Base-by-base conservation (phyloP, 2,797 vertebrate genomes). In the Xiphophorus birchmanni region DNA sequence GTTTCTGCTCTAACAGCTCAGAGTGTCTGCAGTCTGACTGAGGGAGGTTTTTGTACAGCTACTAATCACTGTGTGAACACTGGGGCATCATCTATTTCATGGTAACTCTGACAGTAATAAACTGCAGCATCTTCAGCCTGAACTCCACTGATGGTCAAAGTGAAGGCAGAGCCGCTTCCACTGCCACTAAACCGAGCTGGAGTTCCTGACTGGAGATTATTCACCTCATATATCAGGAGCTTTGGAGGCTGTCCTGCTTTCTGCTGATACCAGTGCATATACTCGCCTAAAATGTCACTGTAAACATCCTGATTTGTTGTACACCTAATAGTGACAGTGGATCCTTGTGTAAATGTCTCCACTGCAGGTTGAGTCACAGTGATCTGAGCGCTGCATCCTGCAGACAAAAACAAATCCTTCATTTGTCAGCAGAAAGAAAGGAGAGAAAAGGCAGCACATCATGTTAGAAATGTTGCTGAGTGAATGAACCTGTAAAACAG, bases 91-190 rank as follows among this genome's bases (percentile, higher is more conserved):
- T 78, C 56, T 35, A 79, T 23, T 1, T 0, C 0, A 12, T 90
- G 48, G 0, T 0, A 0, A 78, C 85, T 82, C 29, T 63, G 0
- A 86, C 88, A 91, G 79, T 83, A 86, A 37, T 89, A 91, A 83
- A 84, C 82, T 84, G 85, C 91, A 45, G 83, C 86, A 91, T 93
- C 93, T 88, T 91, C 90, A 87, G 78, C 6, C 76, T 90, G 87
- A 82, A 80, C 87, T 77, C 77, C 78, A 86, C 35, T 89, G 82
- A 90, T 93, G 74, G 77, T 93, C 85, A 91, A 48, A 84, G 81
- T 74, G 84, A 85, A 91, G 48, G 77, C 85, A 78, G 84, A 35
- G 40, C 17, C n/a, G 8, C 42, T 84, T 77, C 90, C 88, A 77
- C 84, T 89, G 74, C 90, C 90, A 78, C 81, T 88, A 50, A 92